phyloP scores from a whole-genome alignment of 2,113 vertebrate genomes.

The Eidolon helvum region DNA sequence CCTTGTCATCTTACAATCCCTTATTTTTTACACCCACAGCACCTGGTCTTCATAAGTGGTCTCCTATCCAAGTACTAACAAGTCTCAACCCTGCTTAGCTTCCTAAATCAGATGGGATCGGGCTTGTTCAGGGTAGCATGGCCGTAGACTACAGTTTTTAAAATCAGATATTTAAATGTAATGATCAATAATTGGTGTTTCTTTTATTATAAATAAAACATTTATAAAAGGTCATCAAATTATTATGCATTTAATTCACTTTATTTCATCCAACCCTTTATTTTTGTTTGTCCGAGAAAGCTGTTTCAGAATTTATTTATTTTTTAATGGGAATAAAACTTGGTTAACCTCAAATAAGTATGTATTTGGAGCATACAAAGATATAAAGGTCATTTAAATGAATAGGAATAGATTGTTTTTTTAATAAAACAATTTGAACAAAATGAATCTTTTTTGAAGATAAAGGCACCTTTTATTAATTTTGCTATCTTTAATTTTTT shows the following conservation, averaged over 20 bases:
- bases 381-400: background rate
- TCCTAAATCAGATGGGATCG: too few species aligned
- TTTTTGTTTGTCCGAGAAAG: background rate
- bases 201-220: background rate
- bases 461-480: background rate
- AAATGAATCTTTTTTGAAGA: background rate
- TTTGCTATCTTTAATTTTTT: background rate
- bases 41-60: too few species aligned
- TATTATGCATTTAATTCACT: background rate
- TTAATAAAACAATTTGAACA: background rate
- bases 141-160: too few species aligned
- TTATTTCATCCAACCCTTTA: background rate
- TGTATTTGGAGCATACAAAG: background rate
- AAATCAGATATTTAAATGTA: background rate
- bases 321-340: background rate
- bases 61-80: too few species aligned
- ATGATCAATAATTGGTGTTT: background rate
- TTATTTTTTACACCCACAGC: too few species aligned
- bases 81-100: too few species aligned
- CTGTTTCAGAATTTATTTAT: background rate
- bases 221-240: background rate
- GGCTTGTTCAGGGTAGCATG: too few species aligned
- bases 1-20: too few species aligned
- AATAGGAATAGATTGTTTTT: background rate
- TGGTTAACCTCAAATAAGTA: background rate